A percentile compares a stretch with the other conserved stretches of the same genome.
Evolutionary conservation across 2,113 vertebrate genomes (phyloP).

Genomic region (Lynx canadensis): DNA sequence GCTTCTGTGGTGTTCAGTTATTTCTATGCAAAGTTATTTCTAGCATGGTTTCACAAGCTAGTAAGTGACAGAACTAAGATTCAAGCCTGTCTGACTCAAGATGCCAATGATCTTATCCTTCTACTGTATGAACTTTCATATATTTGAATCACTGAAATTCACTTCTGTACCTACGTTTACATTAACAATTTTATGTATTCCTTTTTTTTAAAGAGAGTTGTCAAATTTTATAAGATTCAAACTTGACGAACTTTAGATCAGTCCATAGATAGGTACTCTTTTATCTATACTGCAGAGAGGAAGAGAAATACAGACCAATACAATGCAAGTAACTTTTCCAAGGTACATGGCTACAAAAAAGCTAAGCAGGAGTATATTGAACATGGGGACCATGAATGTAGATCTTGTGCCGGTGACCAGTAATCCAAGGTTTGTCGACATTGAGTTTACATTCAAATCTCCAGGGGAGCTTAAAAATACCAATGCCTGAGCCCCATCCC

Average conservation of each 20-base stretch:
- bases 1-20: no score
- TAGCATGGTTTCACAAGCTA: background rate
- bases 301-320: background rate
- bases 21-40: background rate
- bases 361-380: no score
- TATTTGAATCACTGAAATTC: background rate
- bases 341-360: background rate
- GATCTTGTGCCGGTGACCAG: background rate
- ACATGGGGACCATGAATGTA: rapidly evolving
- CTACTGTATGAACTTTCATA: background rate
- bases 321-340: background rate
- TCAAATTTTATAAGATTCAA: background rate
- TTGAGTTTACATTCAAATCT: background rate
- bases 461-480: background rate
- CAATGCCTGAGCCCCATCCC: background rate
- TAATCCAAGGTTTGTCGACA: background rate
- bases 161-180: background rate
- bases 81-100: background rate
- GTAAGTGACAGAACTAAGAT: background rate
- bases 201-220: background rate
- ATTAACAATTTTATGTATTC: background rate
- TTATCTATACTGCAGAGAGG: background rate
- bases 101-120: background rate
- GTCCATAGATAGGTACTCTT: background rate
- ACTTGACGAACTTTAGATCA: background rate